A percentile compares a stretch with the other conserved stretches of the same genome.
These are phyloP conservation scores for Nipponia nippon DNA, from an alignment of 2,113 vertebrate species.

Conservation along the genomic window DNA sequence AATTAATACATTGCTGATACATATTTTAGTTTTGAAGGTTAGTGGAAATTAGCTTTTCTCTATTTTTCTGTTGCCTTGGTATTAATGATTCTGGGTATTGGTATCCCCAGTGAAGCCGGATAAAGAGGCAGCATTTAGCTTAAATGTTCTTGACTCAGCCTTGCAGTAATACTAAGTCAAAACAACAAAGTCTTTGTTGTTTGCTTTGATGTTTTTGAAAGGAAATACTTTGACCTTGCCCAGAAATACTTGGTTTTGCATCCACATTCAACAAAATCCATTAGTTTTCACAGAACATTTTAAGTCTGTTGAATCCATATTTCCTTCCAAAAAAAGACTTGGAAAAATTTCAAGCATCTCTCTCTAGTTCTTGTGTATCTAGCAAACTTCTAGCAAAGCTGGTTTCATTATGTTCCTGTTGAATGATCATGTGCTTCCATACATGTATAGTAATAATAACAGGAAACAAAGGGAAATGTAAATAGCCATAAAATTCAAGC, in stretches of 20 bases:
- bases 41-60: neutral
- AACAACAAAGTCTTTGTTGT: neutral
- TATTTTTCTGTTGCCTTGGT: neutral
- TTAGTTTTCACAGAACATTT: neutral
- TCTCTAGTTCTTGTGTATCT: neutral
- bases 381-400: neutral
- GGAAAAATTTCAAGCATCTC: neutral
- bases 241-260: neutral
- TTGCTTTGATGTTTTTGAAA: constrained; percentile 3
- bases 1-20: neutral
- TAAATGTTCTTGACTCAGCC: neutral
- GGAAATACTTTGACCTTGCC: neutral
- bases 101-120: neutral
- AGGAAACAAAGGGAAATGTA: neutral
- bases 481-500: neutral
- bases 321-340: neutral
- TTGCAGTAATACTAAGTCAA: neutral
- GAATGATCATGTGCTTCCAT: neutral
- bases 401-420: neutral
- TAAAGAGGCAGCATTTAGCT: neutral
- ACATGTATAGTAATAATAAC: neutral
- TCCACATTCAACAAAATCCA: neutral
- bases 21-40: neutral
- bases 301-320: neutral
- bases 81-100: neutral